phyloP scores from a whole-genome alignment of 2,797 vertebrate genomes.

The Sarcoramphus papa region DNA sequence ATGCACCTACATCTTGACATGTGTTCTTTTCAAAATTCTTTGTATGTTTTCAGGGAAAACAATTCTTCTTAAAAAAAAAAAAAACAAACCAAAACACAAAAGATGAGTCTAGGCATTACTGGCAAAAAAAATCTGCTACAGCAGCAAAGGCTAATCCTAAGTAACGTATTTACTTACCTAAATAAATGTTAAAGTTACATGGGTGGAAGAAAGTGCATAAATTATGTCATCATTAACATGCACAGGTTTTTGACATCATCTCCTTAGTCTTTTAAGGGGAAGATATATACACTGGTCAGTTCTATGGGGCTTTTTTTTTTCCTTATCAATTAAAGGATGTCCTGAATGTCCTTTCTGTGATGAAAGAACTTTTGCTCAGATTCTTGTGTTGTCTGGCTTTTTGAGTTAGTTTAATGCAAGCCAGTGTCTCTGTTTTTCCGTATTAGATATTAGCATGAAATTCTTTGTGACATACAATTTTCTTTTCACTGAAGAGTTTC shows the following conservation, averaged over 20 bases:
- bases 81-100: neutral
- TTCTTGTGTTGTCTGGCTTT: neutral
- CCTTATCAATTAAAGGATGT: neutral
- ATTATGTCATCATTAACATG: neutral
- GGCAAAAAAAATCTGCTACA: neutral
- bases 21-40: neutral
- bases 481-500: neutral
- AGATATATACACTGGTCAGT: neutral
- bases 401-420: neutral
- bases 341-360: neutral
- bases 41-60: neutral
- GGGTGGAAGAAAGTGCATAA: neutral
- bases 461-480: neutral
- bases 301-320: fast-evolving
- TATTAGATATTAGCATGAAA: neutral
- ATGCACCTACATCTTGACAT: neutral
- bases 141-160: neutral
- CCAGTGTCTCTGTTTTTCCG: neutral
- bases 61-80: neutral
- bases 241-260: neutral
- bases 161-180: neutral
- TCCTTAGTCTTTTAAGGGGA: neutral
- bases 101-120: neutral
- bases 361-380: neutral
- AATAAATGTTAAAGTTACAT: neutral